Evolutionary conservation across 2,113 vertebrate species (phyloP), one percentile per base, ranked within the genome.

Genomic region (Donacobius atricapilla): DNA sequence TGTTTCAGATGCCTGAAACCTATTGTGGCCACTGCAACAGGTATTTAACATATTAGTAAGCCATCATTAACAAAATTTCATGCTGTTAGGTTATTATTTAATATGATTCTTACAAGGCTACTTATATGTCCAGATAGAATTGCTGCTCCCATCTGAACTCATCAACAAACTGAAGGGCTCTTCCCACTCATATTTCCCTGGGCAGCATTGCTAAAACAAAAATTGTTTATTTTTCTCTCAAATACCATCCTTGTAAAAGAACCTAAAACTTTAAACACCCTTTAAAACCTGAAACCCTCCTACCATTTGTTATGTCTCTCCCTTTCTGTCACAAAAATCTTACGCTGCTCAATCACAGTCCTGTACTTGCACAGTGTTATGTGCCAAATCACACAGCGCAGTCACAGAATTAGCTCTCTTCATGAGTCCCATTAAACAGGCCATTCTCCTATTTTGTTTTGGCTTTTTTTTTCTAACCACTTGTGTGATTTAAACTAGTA

Each of bases 301-400:
- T 79, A 42, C 16, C 25, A 44, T 64, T 87, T 95, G 87, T 93
- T 70, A 91, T 47, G 65, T 44, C 27, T 91, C 51, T 71, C 68
- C 39, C 51, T 56, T 86, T 78, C 84, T 83, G 83, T 87, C 89
- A 89, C 39, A 89, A 78, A 84, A 82, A 96, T 71, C 60, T 83
- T 30, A 47, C 27, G 73, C 69, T 87, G 39, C 78, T 96, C 83
- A 82, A 81, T 93, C 92, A 90, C 39, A 78, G 83, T 53, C 72
- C n/a, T 63, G 69, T 84, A 57, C 83, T 89, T 58, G 39, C 65
- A 95, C 31, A 54, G 58, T n/a, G 22, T 30, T 35, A 69, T 47
- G 65, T 80, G 87, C 84, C 84, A 94, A 89, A 90, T 82, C 92
- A 81, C 82, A 89, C 24, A 68, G 28, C 10, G 30, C 72, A 96